These are phyloP conservation scores for Hippoglossus stenolepis DNA, from an alignment of 2,113 vertebrate species.

Conservation along the genomic window DNA sequence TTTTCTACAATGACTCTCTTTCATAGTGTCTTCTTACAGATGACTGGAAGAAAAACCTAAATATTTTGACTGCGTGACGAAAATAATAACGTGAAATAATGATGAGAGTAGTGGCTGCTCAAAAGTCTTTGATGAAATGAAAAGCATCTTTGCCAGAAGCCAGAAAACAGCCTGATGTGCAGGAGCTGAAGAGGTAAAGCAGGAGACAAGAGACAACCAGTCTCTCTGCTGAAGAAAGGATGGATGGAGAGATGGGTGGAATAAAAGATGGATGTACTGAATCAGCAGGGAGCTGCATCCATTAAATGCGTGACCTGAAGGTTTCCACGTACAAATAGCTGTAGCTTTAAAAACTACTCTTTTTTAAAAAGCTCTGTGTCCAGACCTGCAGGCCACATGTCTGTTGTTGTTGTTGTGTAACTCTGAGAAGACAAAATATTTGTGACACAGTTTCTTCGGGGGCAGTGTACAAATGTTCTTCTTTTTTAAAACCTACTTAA, in stretches of 20 bases:
- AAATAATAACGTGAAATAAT: not conserved
- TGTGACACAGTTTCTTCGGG: too few relatives aligned
- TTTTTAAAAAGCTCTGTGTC: not conserved
- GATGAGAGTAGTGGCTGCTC: not conserved
- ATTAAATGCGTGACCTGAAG: conserved; percentile 25
- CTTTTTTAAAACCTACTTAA: too few relatives aligned
- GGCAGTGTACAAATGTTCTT: too few relatives aligned
- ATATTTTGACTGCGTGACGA: too few relatives aligned
- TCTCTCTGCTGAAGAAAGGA: not conserved
- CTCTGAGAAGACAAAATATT: not conserved
- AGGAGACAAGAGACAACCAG: too few relatives aligned
- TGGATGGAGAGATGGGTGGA: not conserved
- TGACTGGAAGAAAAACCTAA: too few relatives aligned
- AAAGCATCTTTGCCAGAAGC: not conserved
- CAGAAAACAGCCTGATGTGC: not conserved
- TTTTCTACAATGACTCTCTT: too few relatives aligned
- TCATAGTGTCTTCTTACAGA: too few relatives aligned
- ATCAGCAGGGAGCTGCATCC: not conserved
- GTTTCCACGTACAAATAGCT: conserved; percentile 5
- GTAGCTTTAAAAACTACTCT: not conserved
- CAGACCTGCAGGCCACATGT: conserved; percentile 9
- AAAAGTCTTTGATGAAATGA: not conserved
- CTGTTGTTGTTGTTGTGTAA: conserved; percentile 12
- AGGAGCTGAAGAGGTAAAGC: too few relatives aligned
- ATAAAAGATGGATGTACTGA: conserved; percentile 9